These are phyloP conservation scores for Hyalella azteca DNA, from an alignment of 2,888 invertebrate species.

Conservation along the genomic window DNA sequence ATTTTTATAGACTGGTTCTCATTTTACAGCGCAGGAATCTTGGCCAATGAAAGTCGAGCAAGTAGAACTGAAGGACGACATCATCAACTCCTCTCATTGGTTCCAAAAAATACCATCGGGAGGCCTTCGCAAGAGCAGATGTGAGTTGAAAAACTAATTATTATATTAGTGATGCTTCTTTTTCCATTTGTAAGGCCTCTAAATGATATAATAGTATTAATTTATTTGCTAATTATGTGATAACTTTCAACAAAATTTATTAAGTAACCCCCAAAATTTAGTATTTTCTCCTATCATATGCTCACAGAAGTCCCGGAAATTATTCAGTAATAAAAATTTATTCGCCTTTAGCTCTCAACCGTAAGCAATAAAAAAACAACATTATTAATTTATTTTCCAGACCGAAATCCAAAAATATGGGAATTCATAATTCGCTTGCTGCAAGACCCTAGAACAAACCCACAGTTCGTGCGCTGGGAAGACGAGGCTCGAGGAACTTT, in stretches of 20 bases:
- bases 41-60: too few relatives aligned
- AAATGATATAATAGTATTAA: neutral
- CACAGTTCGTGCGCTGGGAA: slow-evolving; percentile 39
- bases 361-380: neutral
- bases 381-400: neutral
- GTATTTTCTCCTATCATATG: too few relatives aligned
- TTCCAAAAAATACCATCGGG: slow-evolving; percentile 1
- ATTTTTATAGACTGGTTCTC: too few relatives aligned
- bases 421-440: slow-evolving; percentile 44
- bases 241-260: neutral
- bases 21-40: neutral
- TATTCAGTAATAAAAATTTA: neutral
- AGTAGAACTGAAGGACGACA: neutral
- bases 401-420: slow-evolving; percentile 42
- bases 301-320: neutral
- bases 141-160: neutral
- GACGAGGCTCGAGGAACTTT: slow-evolving; percentile 22
- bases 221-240: neutral
- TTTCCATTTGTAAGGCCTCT: neutral
- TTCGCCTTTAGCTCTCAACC: neutral
- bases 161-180: neutral
- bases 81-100: neutral
- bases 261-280: too few relatives aligned
- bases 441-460: slow-evolving; percentile 6
- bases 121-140: neutral